These are phyloP conservation scores for Metallyticus violacea DNA, from an alignment of 2,888 invertebrate species.

Conservation along the genomic window DNA sequence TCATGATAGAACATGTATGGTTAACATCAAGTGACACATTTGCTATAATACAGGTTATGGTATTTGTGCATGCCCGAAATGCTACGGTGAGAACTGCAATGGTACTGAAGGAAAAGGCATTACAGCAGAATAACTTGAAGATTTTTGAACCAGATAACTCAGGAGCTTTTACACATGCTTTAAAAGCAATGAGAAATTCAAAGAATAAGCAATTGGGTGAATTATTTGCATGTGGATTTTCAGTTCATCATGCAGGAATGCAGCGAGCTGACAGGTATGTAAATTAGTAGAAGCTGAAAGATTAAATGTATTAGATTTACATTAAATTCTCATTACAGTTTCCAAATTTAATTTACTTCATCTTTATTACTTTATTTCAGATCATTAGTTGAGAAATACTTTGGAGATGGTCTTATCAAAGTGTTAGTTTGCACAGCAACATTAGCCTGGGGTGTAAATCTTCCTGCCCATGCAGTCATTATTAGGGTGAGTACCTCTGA, in stretches of 20 bases:
- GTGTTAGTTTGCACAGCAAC: constrained; percentile 96
- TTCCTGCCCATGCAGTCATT: constrained; percentile 97
- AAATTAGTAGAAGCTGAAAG: not conserved
- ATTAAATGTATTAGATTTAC: not conserved
- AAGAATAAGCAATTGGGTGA: constrained; percentile 80
- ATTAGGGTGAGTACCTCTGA: constrained; percentile 78
- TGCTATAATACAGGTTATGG: constrained; percentile 65
- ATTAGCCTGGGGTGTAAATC: constrained; percentile 98
- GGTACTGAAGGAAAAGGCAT: constrained; percentile 76
- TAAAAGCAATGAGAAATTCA: constrained; percentile 66
- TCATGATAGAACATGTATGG: not conserved
- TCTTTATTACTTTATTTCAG: constrained; percentile 45
- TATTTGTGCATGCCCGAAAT: constrained; percentile 97
- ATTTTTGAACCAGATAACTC: constrained; percentile 66
- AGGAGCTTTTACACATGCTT: constrained; percentile 62
- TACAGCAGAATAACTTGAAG: constrained; percentile 67
- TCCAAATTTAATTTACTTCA: not conserved
- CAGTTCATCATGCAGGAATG: constrained; percentile 97
- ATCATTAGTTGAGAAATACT: constrained; percentile 84
- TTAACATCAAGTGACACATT: not conserved
- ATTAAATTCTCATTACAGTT: not conserved
- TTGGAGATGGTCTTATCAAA: constrained; percentile 81
- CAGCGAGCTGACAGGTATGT: constrained; percentile 75
- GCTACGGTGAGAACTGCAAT: constrained; percentile 89
- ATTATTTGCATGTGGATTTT: constrained; percentile 82